Evolutionary conservation across 2,113 vertebrate species (phyloP).

Genomic region (Nycticryphes semicollaris): DNA sequence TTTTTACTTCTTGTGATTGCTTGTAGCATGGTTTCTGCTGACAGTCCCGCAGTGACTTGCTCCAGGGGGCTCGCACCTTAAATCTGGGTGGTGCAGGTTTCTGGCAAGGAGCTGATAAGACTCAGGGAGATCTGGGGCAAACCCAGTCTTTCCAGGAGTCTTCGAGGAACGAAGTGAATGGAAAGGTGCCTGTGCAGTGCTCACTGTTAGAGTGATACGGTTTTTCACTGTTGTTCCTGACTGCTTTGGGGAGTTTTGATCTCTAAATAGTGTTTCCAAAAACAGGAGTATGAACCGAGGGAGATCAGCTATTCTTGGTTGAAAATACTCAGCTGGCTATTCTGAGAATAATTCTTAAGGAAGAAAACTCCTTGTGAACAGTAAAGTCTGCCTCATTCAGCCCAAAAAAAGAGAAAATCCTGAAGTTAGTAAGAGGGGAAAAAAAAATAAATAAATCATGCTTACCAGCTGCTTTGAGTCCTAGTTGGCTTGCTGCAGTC

Average conservation of each 20-base stretch:
- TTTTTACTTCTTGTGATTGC: background rate
- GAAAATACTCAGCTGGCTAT: background rate
- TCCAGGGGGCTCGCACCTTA: background rate
- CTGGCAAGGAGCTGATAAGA: background rate
- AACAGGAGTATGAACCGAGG: background rate
- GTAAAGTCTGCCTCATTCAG: background rate
- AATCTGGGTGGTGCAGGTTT: background rate
- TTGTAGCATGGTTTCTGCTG: background rate
- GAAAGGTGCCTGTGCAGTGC: background rate
- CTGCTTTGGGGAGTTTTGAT: background rate
- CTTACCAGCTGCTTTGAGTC: constrained; percentile 67
- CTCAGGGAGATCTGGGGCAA: background rate
- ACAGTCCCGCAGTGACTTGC: background rate
- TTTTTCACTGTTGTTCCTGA: background rate
- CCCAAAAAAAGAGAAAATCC: constrained; percentile 1
- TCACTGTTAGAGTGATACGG: background rate
- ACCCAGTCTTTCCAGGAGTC: background rate
- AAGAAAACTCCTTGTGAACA: background rate
- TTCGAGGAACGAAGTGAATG: background rate
- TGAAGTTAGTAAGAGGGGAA: background rate
- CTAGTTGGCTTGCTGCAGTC: constrained; percentile 52
- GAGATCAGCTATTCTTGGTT: background rate
- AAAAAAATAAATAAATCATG: background rate
- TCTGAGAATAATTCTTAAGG: background rate
- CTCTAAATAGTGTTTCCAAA: constrained; percentile 26